phyloP scores from a whole-genome alignment of 2,113 vertebrate genomes.

The Pituophis catenifer region DNA sequence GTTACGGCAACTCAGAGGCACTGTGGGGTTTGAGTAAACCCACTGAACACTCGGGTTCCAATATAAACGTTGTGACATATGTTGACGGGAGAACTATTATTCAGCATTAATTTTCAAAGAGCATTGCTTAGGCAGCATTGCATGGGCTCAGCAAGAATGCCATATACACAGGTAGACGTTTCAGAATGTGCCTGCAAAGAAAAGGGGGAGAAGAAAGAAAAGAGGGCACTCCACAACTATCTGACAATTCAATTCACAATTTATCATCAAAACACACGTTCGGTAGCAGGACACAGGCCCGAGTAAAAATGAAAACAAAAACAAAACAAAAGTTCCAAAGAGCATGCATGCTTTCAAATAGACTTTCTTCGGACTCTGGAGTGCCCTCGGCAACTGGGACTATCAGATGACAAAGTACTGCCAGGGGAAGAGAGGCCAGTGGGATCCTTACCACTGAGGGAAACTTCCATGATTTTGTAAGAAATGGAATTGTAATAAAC shows the following conservation, averaged over 20 bases:
- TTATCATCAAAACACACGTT: conserved; percentile 13
- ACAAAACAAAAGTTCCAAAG: not conserved
- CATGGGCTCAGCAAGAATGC: not conserved
- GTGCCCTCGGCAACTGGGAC: conserved; percentile 66
- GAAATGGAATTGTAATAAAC: conserved; percentile 85
- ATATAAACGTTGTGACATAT: conserved; percentile 23
- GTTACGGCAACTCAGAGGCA: not conserved
- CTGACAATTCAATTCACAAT: conserved; percentile 34
- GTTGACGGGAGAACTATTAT: not conserved
- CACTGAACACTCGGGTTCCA: not conserved
- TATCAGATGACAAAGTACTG: conserved; percentile 76
- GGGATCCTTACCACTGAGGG: conserved; percentile 76
- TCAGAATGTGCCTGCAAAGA: conserved; percentile 16
- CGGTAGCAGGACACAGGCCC: not conserved
- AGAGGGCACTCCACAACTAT: conserved; percentile 26
- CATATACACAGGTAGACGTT: not conserved
- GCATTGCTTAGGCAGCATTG: conserved; percentile 3
- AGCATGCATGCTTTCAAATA: conserved; percentile 66
- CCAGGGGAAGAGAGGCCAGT: conserved; percentile 80
- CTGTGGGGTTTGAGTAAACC: not conserved
- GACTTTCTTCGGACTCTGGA: conserved; percentile 80
- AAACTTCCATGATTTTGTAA: conserved; percentile 77
- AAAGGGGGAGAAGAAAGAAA: conserved; percentile 19
- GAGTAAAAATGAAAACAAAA: not conserved
- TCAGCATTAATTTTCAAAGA: not conserved